These are phyloP conservation scores for Glyptemys insculpta DNA, from an alignment of 2,797 vertebrate species.

Conservation along the genomic window DNA sequence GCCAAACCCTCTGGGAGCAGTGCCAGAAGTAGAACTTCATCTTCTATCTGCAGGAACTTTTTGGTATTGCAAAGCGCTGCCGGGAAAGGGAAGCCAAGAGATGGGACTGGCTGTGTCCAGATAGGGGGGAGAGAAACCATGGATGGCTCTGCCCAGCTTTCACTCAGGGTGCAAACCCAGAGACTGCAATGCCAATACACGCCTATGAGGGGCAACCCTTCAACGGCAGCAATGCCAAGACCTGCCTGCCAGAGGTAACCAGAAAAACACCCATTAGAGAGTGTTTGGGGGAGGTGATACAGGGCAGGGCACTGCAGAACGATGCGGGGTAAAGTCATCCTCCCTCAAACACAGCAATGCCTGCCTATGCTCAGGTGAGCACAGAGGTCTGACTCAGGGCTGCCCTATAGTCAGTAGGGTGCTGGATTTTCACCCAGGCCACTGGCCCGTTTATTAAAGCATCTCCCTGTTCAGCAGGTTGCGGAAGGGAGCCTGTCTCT, in stretches of 20 bases:
- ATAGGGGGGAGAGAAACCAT: background rate
- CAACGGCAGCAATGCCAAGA: background rate
- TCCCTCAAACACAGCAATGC: background rate
- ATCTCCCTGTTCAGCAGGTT: background rate
- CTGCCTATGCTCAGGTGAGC: background rate
- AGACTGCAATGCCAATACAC: background rate
- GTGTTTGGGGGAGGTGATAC: background rate
- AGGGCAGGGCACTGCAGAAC: background rate
- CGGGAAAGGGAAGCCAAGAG: background rate
- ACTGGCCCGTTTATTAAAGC: background rate
- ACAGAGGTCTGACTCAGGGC: background rate
- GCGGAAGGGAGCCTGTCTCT: background rate
- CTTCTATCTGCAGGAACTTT: background rate
- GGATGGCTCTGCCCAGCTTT: background rate
- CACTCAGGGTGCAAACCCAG: background rate
- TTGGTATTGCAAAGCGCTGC: background rate
- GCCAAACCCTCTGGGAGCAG: background rate
- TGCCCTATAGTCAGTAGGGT: background rate
- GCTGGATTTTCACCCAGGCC: background rate
- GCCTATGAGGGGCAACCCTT: background rate
- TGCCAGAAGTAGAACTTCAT: background rate
- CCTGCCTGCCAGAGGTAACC: rapidly evolving
- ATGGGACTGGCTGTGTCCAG: background rate
- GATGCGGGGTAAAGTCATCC: background rate
- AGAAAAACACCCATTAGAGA: rapidly evolving